A percentile compares a stretch with the other conserved stretches of the same genome.
Conservation (phyloP, 2,888 invertebrate genomes). For the Dryococelus australis region DNA sequence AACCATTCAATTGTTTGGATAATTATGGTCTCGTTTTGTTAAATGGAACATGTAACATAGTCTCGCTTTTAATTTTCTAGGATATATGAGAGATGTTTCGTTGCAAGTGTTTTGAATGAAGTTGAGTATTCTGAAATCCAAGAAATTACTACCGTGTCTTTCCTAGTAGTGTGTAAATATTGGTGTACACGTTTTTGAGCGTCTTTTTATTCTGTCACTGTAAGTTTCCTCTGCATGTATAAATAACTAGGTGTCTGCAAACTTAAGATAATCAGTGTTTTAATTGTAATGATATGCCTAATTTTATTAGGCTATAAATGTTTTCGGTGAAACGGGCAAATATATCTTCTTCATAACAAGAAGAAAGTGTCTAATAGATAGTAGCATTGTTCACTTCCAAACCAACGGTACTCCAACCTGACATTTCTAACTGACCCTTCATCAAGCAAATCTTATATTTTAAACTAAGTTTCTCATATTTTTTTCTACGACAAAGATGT, state of each 20-base stretch:
- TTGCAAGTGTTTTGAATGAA: not conserved
- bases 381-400: not conserved
- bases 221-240: not conserved
- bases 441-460: not conserved
- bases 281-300: constrained; percentile 18
- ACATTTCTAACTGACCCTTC: not conserved
- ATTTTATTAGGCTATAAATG: constrained; percentile 31
- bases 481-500: no score
- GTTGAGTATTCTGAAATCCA: not conserved
- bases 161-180: constrained; percentile 35
- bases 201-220: not conserved
- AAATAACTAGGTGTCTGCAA: not conserved
- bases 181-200: not conserved
- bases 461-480: not conserved
- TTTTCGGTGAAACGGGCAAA: constrained; percentile 41
- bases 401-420: not conserved
- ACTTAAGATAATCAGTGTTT: not conserved
- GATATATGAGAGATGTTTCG: not conserved
- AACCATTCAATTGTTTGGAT: not conserved
- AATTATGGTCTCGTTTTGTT: not conserved
- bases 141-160: constrained; percentile 40
- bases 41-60: not conserved
- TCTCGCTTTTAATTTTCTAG: no score
- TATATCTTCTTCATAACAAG: constrained; percentile 23
- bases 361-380: not conserved